Evolutionary conservation across 2,888 invertebrate species (phyloP).

Genomic region (Lamellibrachia columna): DNA sequence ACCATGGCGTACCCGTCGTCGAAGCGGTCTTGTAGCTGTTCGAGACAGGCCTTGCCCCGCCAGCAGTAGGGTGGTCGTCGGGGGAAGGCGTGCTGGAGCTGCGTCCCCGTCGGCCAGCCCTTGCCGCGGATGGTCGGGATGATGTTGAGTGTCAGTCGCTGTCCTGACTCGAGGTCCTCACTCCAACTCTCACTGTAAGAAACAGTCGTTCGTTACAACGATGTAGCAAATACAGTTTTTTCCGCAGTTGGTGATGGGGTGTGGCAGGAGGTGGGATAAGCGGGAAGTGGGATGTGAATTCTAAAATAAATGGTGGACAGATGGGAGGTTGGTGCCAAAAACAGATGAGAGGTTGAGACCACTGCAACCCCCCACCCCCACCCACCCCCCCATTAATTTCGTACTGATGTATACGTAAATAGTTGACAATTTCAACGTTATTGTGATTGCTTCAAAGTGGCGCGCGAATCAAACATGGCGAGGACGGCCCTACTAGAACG

Average conservation of each 20-base stretch:
- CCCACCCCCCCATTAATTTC: no score
- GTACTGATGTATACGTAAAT: no score
- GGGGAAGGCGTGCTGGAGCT: slow-evolving; percentile 24
- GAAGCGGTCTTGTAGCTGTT: not conserved
- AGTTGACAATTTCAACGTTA: no score
- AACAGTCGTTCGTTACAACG: not conserved
- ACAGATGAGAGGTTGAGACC: no score
- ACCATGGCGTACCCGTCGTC: not conserved
- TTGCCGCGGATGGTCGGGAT: not conserved
- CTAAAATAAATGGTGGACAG: no score
- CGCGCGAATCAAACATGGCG: not conserved
- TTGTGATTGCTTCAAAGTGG: not conserved
- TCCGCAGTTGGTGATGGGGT: not conserved
- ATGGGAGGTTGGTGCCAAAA: no score
- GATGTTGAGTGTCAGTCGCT: not conserved
- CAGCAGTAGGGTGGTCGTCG: slow-evolving; percentile 17
- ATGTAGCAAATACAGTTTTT: not conserved
- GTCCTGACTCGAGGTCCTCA: not conserved
- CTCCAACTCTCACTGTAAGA: not conserved
- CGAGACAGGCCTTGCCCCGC: not conserved
- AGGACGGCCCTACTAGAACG: no score
- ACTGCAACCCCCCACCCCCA: no score
- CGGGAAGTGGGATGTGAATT: no score
- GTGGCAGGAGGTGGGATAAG: no score
- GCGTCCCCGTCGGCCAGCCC: slow-evolving; percentile 23